A percentile compares a stretch with the other conserved stretches of the same genome.
Evolutionary conservation across 2,113 vertebrate genomes (phyloP).

Genomic region (Bos javanicus): DNA sequence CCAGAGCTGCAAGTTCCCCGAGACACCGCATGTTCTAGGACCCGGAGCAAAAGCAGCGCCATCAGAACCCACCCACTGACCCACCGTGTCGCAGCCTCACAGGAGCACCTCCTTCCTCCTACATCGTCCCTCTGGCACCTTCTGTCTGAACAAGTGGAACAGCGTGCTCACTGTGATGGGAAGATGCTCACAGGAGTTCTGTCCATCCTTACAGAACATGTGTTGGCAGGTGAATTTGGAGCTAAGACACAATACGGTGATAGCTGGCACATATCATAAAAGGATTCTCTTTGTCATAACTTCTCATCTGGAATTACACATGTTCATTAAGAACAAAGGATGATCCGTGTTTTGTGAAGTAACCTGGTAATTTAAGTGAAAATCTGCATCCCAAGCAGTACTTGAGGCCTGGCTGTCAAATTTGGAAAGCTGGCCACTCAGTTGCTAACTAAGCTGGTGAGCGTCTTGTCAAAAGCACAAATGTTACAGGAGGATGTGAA

Average conservation of each 20-base stretch:
- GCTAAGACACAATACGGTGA: not conserved
- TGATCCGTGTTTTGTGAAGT: not conserved
- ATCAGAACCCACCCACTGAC: not conserved
- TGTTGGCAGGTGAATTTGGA: not conserved
- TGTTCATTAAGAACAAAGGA: not conserved
- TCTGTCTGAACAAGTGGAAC: not conserved
- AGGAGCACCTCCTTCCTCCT: not conserved
- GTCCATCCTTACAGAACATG: not conserved
- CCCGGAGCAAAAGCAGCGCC: not conserved
- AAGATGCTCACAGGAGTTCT: not conserved
- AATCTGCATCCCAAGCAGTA: not conserved
- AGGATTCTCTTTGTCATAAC: not conserved
- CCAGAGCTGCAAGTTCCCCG: not conserved
- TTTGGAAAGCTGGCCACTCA: not conserved
- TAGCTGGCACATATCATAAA: not conserved
- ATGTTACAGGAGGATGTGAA: not conserved
- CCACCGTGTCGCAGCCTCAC: not conserved
- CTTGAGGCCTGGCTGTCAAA: not conserved
- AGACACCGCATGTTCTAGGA: fast-evolving
- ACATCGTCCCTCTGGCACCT: too few species aligned
- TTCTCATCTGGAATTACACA: not conserved
- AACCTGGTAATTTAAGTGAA: not conserved
- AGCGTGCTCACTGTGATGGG: not conserved
- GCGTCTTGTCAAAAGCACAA: not conserved
- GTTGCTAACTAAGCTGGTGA: not conserved